phyloP scores from a whole-genome alignment of 2,113 vertebrate species.

The Sapayoa aenigma region DNA sequence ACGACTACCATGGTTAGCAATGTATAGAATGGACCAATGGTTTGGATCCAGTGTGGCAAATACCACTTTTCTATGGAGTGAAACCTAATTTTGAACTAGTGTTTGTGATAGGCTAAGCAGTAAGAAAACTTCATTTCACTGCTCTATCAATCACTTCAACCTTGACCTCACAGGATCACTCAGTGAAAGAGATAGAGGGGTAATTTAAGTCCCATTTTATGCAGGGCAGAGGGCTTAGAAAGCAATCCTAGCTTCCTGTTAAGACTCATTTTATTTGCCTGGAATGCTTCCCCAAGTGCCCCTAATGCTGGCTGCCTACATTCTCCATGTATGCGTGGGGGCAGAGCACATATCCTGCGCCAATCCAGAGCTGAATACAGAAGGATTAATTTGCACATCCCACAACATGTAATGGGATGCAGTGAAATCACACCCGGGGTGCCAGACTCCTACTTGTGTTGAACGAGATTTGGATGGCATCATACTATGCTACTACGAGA shows the following conservation, averaged over 20 bases:
- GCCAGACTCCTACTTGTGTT: neutral
- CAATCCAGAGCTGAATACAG: neutral
- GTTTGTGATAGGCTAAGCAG: slow-evolving; percentile 40
- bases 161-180: slow-evolving; percentile 38
- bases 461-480: neutral
- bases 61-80: slow-evolving; percentile 7
- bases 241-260: slow-evolving; percentile 51
- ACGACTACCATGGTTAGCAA: neutral
- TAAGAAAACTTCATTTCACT: slow-evolving; percentile 65
- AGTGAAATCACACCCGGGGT: neutral
- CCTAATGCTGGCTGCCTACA: neutral
- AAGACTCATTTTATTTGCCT: slow-evolving; percentile 49
- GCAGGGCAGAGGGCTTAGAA: slow-evolving; percentile 65
- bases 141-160: slow-evolving; percentile 62
- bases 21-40: neutral
- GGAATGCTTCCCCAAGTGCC: neutral
- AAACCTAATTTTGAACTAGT: slow-evolving; percentile 41
- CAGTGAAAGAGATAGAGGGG: slow-evolving; percentile 33
- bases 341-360: neutral
- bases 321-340: neutral
- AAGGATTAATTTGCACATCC: neutral
- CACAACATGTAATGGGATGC: neutral
- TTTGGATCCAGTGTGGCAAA: slow-evolving; percentile 4
- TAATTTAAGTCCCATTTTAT: slow-evolving; percentile 57
- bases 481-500: neutral